Evolutionary conservation across 2,113 vertebrate genomes (phyloP).

Genomic region (Burhinus bistriatus): DNA sequence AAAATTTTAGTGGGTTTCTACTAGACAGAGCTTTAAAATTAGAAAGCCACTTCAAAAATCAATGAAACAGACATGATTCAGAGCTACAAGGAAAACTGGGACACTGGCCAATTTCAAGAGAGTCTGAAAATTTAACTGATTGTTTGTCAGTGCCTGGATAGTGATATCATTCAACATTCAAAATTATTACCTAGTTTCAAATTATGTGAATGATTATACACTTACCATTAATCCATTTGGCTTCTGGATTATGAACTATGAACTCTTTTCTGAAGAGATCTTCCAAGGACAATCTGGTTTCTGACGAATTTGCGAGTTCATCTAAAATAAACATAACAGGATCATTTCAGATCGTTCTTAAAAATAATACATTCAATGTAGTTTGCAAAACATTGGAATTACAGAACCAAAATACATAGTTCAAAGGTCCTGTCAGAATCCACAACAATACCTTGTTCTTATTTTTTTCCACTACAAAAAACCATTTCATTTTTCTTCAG

Average conservation of each 20-base stretch:
- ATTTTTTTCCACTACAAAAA: not conserved
- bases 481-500: not conserved
- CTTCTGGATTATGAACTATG: conserved; percentile 86
- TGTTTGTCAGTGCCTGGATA: not conserved
- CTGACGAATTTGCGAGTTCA: conserved; percentile 86
- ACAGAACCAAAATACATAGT: not conserved
- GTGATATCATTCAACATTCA: not conserved
- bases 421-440: not conserved
- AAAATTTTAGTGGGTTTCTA: not conserved
- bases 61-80: not conserved
- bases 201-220: not conserved
- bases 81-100: not conserved
- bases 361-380: not conserved
- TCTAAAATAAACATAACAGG: conserved; percentile 69
- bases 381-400: not conserved
- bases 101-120: not conserved
- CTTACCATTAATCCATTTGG: conserved; percentile 94
- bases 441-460: accelerated
- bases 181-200: not conserved
- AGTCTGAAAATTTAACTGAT: not conserved
- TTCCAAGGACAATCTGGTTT: conserved; percentile 90
- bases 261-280: conserved; percentile 93
- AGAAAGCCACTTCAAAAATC: conserved; percentile 38
- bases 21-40: conserved; percentile 15
- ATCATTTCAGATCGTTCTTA: not conserved